Conservation (phyloP, 2,113 vertebrate species). For the Eolophus roseicapilla region DNA sequence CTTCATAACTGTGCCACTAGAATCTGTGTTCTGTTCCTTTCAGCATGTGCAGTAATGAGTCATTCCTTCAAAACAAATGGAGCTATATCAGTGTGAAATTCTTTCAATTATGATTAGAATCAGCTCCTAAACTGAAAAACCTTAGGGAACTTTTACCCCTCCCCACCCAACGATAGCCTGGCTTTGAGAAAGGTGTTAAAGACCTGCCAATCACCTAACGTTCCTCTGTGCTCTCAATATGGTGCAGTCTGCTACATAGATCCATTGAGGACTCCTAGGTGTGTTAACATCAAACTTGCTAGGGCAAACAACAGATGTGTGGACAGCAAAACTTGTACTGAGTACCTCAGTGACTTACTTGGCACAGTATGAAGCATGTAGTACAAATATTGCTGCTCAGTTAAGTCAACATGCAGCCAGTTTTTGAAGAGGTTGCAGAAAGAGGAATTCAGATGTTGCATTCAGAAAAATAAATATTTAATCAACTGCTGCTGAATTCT, state of each 20-base stretch:
- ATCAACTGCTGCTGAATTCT: not conserved
- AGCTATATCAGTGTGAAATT: not conserved
- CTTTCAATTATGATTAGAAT: not conserved
- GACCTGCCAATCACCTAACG: not conserved
- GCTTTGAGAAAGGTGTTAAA: not conserved
- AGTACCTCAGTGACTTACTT: constrained; percentile 23
- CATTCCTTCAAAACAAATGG: not conserved
- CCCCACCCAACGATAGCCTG: fast-evolving
- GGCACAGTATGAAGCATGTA: constrained; percentile 35
- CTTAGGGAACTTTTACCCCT: not conserved
- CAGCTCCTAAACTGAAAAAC: not conserved
- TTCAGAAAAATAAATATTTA: not conserved
- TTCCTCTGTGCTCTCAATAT: not conserved
- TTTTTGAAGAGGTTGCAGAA: not conserved
- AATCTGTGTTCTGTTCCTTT: not conserved
- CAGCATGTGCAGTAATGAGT: not conserved
- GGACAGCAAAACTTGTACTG: constrained; percentile 8
- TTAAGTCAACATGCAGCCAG: not conserved
- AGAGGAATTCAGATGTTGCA: not conserved
- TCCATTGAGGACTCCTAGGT: not conserved
- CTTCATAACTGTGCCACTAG: not conserved
- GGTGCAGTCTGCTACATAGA: not conserved
- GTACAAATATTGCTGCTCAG: constrained; percentile 21
- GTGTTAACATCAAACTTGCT: not conserved
- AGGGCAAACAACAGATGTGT: constrained; percentile 31